A percentile compares a stretch with the other conserved stretches of the same genome.
Evolutionary conservation across 1,140 invertebrate species (phyloP).

Genomic region (Stenopsyche tienmushanensis): DNA sequence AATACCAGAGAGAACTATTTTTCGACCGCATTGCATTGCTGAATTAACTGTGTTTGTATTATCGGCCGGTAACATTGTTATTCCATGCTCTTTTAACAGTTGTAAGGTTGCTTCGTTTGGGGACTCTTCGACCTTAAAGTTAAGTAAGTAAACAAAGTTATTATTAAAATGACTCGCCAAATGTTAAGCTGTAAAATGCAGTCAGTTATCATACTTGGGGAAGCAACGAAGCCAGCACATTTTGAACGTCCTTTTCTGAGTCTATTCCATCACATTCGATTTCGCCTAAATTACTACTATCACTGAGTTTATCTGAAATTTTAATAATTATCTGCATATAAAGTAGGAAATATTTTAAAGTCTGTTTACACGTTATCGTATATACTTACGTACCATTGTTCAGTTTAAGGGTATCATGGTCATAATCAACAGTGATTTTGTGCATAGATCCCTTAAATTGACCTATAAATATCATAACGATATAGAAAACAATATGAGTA

Average conservation of each 20-base stretch:
- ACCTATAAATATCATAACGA: background rate
- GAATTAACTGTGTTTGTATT: conserved; percentile 72
- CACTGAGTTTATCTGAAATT: conserved; percentile 1
- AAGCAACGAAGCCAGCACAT: conserved; percentile 29
- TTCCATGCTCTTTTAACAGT: conserved; percentile 76
- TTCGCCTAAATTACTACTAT: conserved; percentile 1
- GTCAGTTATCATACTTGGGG: conserved; percentile 28
- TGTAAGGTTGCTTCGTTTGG: conserved; percentile 55
- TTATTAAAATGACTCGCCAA: no score
- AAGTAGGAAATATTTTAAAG: conserved; percentile 1
- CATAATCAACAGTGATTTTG: conserved; percentile 5
- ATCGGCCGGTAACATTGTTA: conserved; percentile 74
- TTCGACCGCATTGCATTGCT: conserved; percentile 77
- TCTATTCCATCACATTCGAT: conserved; percentile 28
- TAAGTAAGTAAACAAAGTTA: conserved; percentile 1
- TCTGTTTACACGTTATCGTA: no score
- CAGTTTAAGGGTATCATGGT: conserved; percentile 7
- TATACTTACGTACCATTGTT: conserved; percentile 13
- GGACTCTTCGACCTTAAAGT: conserved; percentile 35
- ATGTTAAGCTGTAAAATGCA: background rate
- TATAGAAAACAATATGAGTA: no score
- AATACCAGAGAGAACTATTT: conserved; percentile 72
- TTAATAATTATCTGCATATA: no score
- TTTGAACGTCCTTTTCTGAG: conserved; percentile 32
- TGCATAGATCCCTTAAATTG: background rate